These are phyloP conservation scores for Aphodius granarius DNA, from an alignment of 2,888 invertebrate species.

Conservation along the genomic window DNA sequence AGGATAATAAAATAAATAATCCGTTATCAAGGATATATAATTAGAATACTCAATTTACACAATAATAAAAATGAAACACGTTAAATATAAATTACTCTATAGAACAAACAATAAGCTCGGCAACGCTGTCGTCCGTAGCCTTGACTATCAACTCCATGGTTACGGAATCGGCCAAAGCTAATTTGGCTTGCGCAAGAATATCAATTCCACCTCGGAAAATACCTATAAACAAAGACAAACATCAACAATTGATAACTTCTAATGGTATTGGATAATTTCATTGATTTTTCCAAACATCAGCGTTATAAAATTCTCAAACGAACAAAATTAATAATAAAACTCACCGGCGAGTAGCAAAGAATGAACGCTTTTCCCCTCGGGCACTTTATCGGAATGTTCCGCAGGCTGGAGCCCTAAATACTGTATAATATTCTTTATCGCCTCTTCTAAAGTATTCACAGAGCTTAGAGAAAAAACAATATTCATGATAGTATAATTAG, in stretches of 20 bases:
- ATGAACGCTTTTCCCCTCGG: slow-evolving; percentile 81
- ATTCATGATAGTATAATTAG: slow-evolving; percentile 58
- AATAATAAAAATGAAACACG: not conserved
- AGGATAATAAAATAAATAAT: not conserved
- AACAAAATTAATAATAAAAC: not conserved
- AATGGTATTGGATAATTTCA: too few species aligned
- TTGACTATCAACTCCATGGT: slow-evolving; percentile 93
- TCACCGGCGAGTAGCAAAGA: slow-evolving; percentile 77
- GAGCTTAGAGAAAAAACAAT: slow-evolving; percentile 91
- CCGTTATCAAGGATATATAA: slow-evolving; percentile 1
- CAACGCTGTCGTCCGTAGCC: slow-evolving; percentile 81
- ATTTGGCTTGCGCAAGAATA: slow-evolving; percentile 82
- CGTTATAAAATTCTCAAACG: slow-evolving; percentile 7
- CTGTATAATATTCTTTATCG: slow-evolving; percentile 79
- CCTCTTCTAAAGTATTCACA: slow-evolving; percentile 78
- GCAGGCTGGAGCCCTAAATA: slow-evolving; percentile 85
- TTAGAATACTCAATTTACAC: slow-evolving; percentile 12
- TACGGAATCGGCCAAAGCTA: slow-evolving; percentile 80
- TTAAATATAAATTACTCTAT: slow-evolving; percentile 66
- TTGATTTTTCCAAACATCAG: too few species aligned
- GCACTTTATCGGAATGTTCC: slow-evolving; percentile 81
- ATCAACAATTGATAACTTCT: too few species aligned
- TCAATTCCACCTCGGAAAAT: slow-evolving; percentile 90
- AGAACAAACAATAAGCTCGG: slow-evolving; percentile 83
- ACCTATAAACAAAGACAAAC: slow-evolving; percentile 54